Percentiles rank a stretch among this genome's conserved stretches.
phyloP scores from a whole-genome alignment of 1,140 invertebrate species.

The Pseudomyrmex cubaensis region DNA sequence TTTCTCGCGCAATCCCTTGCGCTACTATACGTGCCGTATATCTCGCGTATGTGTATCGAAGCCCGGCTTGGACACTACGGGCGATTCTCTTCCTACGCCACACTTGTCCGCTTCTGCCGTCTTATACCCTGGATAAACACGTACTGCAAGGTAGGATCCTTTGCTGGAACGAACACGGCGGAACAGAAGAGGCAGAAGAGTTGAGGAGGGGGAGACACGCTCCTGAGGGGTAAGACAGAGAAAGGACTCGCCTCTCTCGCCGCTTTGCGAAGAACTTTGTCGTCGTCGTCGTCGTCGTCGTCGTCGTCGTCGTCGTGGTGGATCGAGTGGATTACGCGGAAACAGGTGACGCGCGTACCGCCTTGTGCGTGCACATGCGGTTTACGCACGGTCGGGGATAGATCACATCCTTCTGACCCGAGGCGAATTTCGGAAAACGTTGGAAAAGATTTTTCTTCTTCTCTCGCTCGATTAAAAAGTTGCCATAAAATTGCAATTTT shows the following conservation, averaged over 20 bases:
- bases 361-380: background rate
- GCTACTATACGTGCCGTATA: background rate
- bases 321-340: constrained; percentile 57
- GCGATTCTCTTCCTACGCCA: constrained; percentile 31
- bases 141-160: constrained; percentile 69
- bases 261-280: constrained; percentile 41
- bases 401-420: too few relatives aligned
- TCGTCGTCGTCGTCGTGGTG: background rate
- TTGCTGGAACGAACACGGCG: constrained; percentile 64
- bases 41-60: too few relatives aligned
- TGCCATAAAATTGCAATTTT: too few relatives aligned
- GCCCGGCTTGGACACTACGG: constrained; percentile 4
- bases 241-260: constrained; percentile 56
- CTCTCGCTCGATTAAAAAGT: too few relatives aligned
- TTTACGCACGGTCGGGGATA: too few relatives aligned
- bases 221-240: constrained; percentile 68
- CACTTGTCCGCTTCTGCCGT: constrained; percentile 57
- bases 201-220: constrained; percentile 37
- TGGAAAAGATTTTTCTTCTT: background rate
- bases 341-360: constrained; percentile 47
- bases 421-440: background rate
- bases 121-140: constrained; percentile 67
- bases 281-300: constrained; percentile 23
- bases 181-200: constrained; percentile 57
- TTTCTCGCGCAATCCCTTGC: constrained; percentile 26